Percentiles rank a stretch among this genome's conserved stretches.
Conservation (phyloP, 2,888 invertebrate species). For the Chloromyia formosa region DNA sequence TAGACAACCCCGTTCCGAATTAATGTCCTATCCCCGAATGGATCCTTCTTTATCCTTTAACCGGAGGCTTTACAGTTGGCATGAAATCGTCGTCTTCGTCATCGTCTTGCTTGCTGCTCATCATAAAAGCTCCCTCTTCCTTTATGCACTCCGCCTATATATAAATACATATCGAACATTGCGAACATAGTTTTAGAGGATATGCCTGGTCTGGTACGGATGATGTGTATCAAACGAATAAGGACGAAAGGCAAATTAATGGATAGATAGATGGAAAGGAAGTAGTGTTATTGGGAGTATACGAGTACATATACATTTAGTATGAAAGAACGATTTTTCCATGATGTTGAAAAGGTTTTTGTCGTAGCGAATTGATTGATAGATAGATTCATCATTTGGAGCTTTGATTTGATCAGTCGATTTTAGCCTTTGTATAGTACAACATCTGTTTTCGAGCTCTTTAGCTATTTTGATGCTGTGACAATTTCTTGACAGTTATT, state of each 20-base stretch:
- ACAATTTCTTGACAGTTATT: no score
- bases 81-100: conserved; percentile 4
- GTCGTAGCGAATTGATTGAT: conserved; percentile 16
- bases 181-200: conserved; percentile 3
- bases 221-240: background rate
- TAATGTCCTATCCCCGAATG: conserved; percentile 2
- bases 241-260: conserved; percentile 38
- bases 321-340: background rate
- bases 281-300: conserved; percentile 5
- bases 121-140: background rate
- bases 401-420: conserved; percentile 24
- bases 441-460: background rate
- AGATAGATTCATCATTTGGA: background rate
- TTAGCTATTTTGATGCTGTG: background rate
- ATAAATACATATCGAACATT: background rate
- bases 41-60: conserved; percentile 20
- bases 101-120: background rate
- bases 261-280: conserved; percentile 8
- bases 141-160: conserved; percentile 2
- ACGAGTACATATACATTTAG: background rate
- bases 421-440: background rate
- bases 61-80: conserved; percentile 4
- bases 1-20: background rate
- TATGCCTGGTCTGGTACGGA: background rate
- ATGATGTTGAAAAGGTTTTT: background rate